Percentiles rank a stretch among this genome's conserved stretches.
Conservation (phyloP, 2,113 vertebrate species). For the Hippocampus zosterae region DNA sequence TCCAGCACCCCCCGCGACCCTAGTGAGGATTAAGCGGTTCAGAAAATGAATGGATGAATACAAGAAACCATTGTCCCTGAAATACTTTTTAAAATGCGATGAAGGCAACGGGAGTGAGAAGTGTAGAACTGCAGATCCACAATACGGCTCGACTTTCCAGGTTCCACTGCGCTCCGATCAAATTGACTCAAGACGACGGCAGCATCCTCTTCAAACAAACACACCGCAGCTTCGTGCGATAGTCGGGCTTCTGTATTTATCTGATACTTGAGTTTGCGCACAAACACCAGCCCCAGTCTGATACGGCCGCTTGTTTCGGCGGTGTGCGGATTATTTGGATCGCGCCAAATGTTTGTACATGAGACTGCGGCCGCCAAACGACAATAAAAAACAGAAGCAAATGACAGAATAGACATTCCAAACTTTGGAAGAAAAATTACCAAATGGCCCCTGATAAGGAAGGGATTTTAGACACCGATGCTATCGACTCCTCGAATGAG, state of each 20-base stretch:
- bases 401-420: no score
- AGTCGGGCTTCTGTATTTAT: conserved; percentile 37
- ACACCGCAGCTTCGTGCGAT: not conserved
- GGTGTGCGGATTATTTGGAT: conserved; percentile 52
- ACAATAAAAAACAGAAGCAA: no score
- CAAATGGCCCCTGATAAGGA: not conserved
- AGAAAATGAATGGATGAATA: no score
- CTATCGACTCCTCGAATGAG: not conserved
- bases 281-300: conserved; percentile 43
- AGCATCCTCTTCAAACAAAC: conserved; percentile 8
- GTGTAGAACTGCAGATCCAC: no score
- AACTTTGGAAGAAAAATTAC: not conserved
- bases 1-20: no score
- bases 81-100: no score
- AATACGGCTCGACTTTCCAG: no score
- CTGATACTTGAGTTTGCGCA: conserved; percentile 36
- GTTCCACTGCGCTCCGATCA: no score
- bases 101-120: no score
- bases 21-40: no score
- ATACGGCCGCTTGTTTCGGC: conserved; percentile 52
- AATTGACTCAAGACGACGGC: not conserved
- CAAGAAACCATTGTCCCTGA: no score
- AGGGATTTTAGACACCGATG: not conserved
- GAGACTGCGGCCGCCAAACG: conserved; percentile 46
- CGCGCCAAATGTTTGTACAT: conserved; percentile 63